Percentiles rank a stretch among this genome's conserved stretches.
phyloP scores from a whole-genome alignment of 1,140 invertebrate genomes.

The Eriosoma lanigerum region DNA sequence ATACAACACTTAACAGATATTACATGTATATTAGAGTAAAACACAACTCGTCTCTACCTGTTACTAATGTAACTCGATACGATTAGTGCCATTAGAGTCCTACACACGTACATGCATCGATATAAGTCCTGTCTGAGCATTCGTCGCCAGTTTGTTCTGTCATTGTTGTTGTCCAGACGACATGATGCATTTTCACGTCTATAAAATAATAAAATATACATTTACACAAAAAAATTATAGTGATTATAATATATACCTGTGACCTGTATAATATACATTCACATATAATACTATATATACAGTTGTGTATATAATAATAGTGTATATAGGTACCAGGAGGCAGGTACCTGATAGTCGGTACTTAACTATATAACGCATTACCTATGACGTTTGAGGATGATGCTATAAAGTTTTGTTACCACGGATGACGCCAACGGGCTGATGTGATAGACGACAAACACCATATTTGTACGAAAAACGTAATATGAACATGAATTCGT shows the following conservation, averaged over 20 bases:
- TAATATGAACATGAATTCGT: conserved; percentile 32
- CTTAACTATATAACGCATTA: not conserved
- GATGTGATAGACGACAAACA: conserved; percentile 23
- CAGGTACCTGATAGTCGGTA: too few relatives aligned
- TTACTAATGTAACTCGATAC: conserved; percentile 33
- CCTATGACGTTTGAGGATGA: not conserved
- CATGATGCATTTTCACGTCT: not conserved
- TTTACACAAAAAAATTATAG: too few relatives aligned
- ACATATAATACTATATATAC: too few relatives aligned
- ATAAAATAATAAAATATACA: not conserved
- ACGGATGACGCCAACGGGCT: not conserved
- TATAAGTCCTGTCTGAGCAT: not conserved
- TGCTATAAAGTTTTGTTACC: not conserved
- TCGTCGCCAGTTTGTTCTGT: not conserved
- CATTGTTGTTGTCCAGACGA: not conserved
- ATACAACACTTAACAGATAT: too few relatives aligned
- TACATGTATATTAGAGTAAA: too few relatives aligned
- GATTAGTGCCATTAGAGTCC: not conserved
- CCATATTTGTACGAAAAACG: conserved; percentile 19
- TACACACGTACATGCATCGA: not conserved
- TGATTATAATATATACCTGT: too few relatives aligned
- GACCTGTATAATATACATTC: too few relatives aligned
- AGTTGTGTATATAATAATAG: too few relatives aligned
- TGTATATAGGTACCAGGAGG: too few relatives aligned
- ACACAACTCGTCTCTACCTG: conserved; percentile 6